Conservation (phyloP, 2,888 invertebrate genomes). For the Eurytoma adleriae region DNA sequence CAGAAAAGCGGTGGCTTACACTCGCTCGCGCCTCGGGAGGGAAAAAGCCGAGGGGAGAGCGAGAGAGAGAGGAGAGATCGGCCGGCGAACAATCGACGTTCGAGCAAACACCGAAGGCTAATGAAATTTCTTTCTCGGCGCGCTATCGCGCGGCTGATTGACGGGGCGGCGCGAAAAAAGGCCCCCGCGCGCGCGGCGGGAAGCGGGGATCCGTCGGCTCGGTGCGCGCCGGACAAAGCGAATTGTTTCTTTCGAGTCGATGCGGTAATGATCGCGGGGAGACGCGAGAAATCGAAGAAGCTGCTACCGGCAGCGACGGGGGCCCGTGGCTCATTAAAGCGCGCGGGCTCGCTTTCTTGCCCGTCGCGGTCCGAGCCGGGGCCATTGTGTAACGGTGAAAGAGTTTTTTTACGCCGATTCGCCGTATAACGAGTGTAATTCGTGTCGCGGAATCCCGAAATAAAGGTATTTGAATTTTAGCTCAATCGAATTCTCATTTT, state of each 20-base stretch:
- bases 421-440: too few relatives aligned
- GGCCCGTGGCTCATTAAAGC: conserved; percentile 22
- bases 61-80: too few relatives aligned
- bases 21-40: neutral
- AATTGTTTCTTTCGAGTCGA: conserved; percentile 56
- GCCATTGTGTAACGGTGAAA: neutral
- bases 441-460: too few relatives aligned
- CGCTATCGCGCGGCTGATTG: conserved; percentile 46
- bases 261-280: conserved; percentile 51
- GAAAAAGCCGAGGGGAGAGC: neutral
- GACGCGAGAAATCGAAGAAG: neutral
- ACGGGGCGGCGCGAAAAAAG: conserved; percentile 43
- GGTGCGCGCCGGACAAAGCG: conserved; percentile 42
- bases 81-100: conserved; percentile 35
- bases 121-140: conserved; percentile 49
- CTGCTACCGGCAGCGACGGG: neutral
- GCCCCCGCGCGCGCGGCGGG: conserved; percentile 24
- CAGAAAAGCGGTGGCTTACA: neutral
- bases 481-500: too few relatives aligned
- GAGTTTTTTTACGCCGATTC: too few relatives aligned
- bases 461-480: neutral
- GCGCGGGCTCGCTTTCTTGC: neutral
- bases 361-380: neutral
- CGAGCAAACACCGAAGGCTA: conserved; percentile 40
- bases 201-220: neutral